These are phyloP conservation scores for Steinernema carpocapsae DNA, from an alignment of 2,888 invertebrate species.

Conservation along the genomic window DNA sequence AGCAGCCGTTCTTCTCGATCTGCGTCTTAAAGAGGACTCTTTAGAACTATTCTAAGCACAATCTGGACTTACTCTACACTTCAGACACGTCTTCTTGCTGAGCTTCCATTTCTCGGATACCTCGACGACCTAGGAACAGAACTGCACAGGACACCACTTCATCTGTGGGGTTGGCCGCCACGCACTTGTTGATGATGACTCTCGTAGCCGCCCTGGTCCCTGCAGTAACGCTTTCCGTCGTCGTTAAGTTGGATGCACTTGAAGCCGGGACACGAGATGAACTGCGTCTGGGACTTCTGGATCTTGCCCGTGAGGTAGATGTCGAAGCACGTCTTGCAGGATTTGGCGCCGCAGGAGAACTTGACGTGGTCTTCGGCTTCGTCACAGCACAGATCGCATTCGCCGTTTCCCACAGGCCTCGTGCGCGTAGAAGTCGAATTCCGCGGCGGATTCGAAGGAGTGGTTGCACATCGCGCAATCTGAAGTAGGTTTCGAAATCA, in stretches of 20 bases:
- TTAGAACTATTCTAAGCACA: neutral
- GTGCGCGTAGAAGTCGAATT: neutral
- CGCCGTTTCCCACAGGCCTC: neutral
- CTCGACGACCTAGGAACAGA: constrained; percentile 30
- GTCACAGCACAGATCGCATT: neutral
- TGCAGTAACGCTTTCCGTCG: neutral
- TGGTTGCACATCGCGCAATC: too few relatives aligned
- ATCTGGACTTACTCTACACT: constrained; percentile 1
- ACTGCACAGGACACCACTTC: constrained; percentile 39
- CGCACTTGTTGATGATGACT: constrained; percentile 15
- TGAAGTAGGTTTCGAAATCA: too few relatives aligned
- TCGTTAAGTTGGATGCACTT: constrained; percentile 7
- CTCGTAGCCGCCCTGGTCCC: neutral
- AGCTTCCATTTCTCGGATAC: constrained; percentile 16
- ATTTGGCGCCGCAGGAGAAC: neutral
- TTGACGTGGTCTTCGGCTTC: neutral
- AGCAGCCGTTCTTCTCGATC: constrained; percentile 37
- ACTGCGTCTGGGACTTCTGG: neutral
- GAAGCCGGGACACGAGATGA: constrained; percentile 24
- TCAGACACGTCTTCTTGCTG: constrained; percentile 34
- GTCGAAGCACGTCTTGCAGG: neutral
- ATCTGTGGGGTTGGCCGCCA: constrained; percentile 5
- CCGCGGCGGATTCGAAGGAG: too few relatives aligned
- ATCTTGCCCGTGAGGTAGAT: too few relatives aligned
- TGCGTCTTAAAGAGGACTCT: neutral